Base-by-base conservation (phyloP, 2,797 vertebrate genomes). In the Neoniphon sammara region DNA sequence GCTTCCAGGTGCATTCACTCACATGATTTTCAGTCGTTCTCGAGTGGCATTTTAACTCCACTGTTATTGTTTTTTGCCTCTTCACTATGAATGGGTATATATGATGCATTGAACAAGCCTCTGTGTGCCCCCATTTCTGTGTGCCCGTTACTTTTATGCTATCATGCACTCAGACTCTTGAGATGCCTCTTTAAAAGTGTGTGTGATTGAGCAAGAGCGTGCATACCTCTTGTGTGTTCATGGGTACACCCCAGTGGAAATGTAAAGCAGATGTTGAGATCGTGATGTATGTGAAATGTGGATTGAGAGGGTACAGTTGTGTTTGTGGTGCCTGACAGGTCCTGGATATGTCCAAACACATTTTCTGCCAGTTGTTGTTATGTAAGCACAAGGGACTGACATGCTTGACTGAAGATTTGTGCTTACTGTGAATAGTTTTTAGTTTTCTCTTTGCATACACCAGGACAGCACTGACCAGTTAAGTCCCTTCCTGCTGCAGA, bases 331-430 rank as follows among this genome's bases (percentile, higher is more conserved):
- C 58, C 53, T 83, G 84, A 85, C 80, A 83, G 68, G 75, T 87
- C 81, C 66, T 85, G 84, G 82, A 87, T 91, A 89, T 92, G 89
- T 87, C 85, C 62, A 66, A 88, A 92, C 91, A 91, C 81, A 91
- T 93, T 91, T 91, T 60, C 72, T 83, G 79, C 75, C 84, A 75
- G 84, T 77, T 85, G 85, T 88, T 88, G 74, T 93, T 93, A 84
- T 47, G 30, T 86, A 91, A 92, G 77, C 14, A 1, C 64, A 64
- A 62, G 31, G 64, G 80, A 70, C 70, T 73, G 58, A 57, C 36
- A 53, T 80, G 66, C 79, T 75, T 44, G 52, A 76, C 81, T 62
- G 54, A 75, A 78, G 73, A 56, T 83, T 78, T 73, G 47, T 82
- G 76, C 77, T 89, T 60, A 20, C 74, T 77, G 70, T 66, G 64